Evolutionary conservation across 1,140 invertebrate genomes (phyloP), one percentile per base, ranked within the genome.

Genomic region (Geopemphigus sp.): DNA sequence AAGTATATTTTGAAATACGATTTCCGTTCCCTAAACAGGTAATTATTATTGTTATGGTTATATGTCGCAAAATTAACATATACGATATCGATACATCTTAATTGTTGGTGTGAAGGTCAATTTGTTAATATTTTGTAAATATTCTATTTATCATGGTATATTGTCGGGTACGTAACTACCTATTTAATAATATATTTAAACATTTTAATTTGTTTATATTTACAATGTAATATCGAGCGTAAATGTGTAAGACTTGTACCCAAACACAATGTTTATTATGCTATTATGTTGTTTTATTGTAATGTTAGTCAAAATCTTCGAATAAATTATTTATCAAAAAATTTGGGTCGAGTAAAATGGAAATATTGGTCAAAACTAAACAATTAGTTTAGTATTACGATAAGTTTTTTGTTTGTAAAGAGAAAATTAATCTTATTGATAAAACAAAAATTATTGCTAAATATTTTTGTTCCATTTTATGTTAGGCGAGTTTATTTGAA

Each of bases 11-110:
- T 0, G 47, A 11, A 12, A 24, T 66, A 17, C 14, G 66, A 68
- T 50, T 45, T 22, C 39, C n/a, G 47, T 47, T 68, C 22, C 6
- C n/a, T 22, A 68, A 68, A 68, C 45, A 50, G 66, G 66, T 68
- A 68, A 68, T 17, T 68, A 68, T 17, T 68, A 68, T 26, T 26
- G 22, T 12, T 64, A 63, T 29, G 19, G n/a, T 47, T 24, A 14
- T 17, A 47, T 12, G 26, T n/a, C 17, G 12, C 29, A 39, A 22
- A 5, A n/a, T n/a, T 47, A 15, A 22, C 5, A 6, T 68, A 6
- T 15, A 26, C 14, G 17, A 29, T n/a, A 29, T 29, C 17, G 0
- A 17, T 54, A 29, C 24, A 32, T 53, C 26, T 1, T 0, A 54
- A 1, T 53, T 29, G 17, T 50, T 29, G 19, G 17, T 12, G 3